phyloP scores from a whole-genome alignment of 2,888 invertebrate genomes.

The Drosophila paramelanica region DNA sequence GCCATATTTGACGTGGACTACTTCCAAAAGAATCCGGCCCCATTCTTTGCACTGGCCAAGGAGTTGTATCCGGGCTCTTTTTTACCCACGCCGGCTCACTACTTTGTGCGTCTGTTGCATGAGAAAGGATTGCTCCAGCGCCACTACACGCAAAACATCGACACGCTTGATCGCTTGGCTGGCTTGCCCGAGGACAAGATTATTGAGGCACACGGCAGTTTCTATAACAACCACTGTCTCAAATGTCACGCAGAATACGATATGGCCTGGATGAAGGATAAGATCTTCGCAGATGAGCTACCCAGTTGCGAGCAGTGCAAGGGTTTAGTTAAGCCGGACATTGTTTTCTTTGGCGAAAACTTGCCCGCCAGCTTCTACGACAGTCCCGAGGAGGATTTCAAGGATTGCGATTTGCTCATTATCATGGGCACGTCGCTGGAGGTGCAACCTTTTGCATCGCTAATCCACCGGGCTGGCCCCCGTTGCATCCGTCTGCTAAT shows the following conservation, averaged over 20 bases:
- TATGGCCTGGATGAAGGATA: conserved; percentile 94
- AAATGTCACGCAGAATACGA: conserved; percentile 90
- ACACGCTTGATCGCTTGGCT: conserved; percentile 94
- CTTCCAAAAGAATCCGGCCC: conserved; percentile 94
- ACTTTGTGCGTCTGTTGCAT: conserved; percentile 93
- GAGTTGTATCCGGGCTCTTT: conserved; percentile 94
- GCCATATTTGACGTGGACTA: conserved; percentile 96
- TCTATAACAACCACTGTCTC: conserved; percentile 94
- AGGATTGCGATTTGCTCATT: conserved; percentile 94
- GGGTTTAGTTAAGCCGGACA: conserved; percentile 96
- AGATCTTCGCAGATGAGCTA: conserved; percentile 90
- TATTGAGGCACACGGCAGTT: conserved; percentile 98
- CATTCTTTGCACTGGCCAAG: conserved; percentile 96
- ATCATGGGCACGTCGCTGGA: conserved; percentile 97
- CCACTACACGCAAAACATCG: conserved; percentile 96
- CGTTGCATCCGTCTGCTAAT: conserved; percentile 93
- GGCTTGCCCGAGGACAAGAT: conserved; percentile 93
- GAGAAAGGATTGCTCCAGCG: conserved; percentile 92
- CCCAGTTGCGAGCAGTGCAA: conserved; percentile 92
- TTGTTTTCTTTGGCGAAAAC: conserved; percentile 97
- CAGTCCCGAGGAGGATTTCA: conserved; percentile 90
- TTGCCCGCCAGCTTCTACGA: conserved; percentile 92
- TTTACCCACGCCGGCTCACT: conserved; percentile 95
- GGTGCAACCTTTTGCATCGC: conserved; percentile 97
- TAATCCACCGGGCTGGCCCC: conserved; percentile 90